Evolutionary conservation across 2,888 invertebrate genomes (phyloP), one percentile per base, ranked within the genome.

Genomic region (Drosophila macrothrix): DNA sequence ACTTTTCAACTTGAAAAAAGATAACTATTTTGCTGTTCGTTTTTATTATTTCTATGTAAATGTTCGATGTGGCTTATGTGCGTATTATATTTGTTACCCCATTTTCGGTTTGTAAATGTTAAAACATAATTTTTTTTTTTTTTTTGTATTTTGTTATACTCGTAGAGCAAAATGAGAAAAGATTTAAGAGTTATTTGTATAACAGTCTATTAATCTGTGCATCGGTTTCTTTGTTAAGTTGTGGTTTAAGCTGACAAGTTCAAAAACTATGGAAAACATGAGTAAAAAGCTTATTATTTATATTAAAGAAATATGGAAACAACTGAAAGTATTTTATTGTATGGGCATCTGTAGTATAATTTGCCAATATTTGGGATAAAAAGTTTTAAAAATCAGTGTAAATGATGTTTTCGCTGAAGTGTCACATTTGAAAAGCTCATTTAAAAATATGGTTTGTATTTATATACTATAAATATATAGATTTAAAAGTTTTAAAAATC

Each of bases 221-320:
- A 89, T 90, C 80, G 85, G 83, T 87, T 89, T 90, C 84, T 70
- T 85, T 90, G 88, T 87, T 87, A 87, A 90, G 90, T 89, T 89
- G 81, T 89, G 90, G 90, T 84, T 90, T 84, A 90, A 87, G 88
- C 85, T 90, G 90, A 83, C 61, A 87, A 90, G 87, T 90, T 90
- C 90, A 87, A 90, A 87, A 89, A 80, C 65, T 70, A 83, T 82
- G 64, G 64, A 79, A 83, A 77, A 85, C 77, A 83, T 77, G 81
- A 82, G 67, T 76, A 82, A 80, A 79, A 83, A 82, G 88, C 87
- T 89, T 87, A 82, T 84, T 87, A 90, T 89, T 85, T 87, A 87
- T 87, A 87, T 74, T 88, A 82, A 80, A 77, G 66, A 78, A 73
- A 73, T 61, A 56, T 73, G 35, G 62, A 67, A 33, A 35, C 19